phyloP scores from a whole-genome alignment of 2,797 vertebrate species.

The Karalla daura region DNA sequence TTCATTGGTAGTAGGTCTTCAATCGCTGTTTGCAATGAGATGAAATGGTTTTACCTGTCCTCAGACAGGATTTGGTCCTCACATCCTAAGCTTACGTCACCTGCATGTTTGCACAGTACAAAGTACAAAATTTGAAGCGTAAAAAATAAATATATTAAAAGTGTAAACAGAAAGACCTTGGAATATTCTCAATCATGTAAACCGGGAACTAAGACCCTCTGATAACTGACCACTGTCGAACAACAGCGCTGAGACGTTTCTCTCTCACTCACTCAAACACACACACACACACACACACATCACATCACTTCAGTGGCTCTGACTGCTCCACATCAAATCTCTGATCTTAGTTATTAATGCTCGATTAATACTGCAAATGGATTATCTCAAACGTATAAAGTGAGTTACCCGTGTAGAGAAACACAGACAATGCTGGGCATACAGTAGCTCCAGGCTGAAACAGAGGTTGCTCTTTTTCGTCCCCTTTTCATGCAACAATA shows the following conservation, averaged over 20 bases:
- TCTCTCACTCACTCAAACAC: no score
- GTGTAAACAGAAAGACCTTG: conserved; percentile 61
- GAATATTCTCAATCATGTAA: conserved; percentile 30
- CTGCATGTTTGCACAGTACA: background rate
- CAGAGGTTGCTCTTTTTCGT: conserved; percentile 51
- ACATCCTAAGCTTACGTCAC: conserved; percentile 29
- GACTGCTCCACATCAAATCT: background rate
- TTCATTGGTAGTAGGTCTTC: background rate
- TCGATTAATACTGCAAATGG: conserved; percentile 59
- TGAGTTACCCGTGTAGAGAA: conserved; percentile 13
- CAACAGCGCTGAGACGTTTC: conserved; percentile 9
- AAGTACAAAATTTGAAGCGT: conserved; percentile 31
- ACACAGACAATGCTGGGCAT: conserved; percentile 10
- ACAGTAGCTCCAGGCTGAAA: conserved; percentile 27
- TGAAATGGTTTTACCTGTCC: background rate
- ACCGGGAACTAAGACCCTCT: conserved; percentile 36
- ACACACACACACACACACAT: no score
- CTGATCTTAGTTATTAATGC: conserved; percentile 17
- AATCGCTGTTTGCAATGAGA: conserved; percentile 30
- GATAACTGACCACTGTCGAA: conserved; percentile 1
- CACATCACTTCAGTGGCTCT: conserved; percentile 5
- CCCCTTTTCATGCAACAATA: conserved; percentile 25
- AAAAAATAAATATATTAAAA: conserved; percentile 49
- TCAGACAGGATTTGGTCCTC: conserved; percentile 41
- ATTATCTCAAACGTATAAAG: conserved; percentile 17